Conservation (phyloP, 2,113 vertebrate genomes). For the Malurus melanocephalus region DNA sequence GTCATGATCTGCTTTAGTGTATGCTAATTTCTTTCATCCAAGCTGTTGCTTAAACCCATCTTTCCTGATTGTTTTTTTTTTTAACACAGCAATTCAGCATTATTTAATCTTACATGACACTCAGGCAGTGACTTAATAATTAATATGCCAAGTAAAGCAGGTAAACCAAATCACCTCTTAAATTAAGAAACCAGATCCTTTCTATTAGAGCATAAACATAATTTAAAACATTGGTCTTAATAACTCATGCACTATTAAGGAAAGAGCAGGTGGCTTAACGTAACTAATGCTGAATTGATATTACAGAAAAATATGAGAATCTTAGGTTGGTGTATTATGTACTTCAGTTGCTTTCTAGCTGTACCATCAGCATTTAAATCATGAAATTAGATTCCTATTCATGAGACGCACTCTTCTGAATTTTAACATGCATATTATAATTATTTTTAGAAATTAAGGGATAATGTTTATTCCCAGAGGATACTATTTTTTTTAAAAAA, state of each 20-base stretch:
- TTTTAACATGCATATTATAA: constrained; percentile 40
- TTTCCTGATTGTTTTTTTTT: neutral
- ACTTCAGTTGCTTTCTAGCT: constrained; percentile 44
- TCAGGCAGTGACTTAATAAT: constrained; percentile 42
- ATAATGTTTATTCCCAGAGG: constrained; percentile 7
- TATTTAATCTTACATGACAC: constrained; percentile 40
- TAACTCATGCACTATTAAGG: constrained; percentile 40
- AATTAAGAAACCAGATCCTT: constrained; percentile 55
- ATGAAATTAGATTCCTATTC: constrained; percentile 55
- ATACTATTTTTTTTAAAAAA: neutral
- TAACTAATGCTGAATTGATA: constrained; percentile 35
- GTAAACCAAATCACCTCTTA: constrained; percentile 55
- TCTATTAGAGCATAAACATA: constrained; percentile 53
- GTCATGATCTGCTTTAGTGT: neutral
- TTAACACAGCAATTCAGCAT: constrained; percentile 5
- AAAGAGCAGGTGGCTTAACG: constrained; percentile 25
- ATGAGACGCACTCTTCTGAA: constrained; percentile 30
- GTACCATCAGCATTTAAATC: constrained; percentile 36
- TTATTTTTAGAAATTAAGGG: constrained; percentile 50
- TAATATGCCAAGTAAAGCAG: constrained; percentile 50
- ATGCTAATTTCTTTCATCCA: neutral
- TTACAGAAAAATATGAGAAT: constrained; percentile 36
- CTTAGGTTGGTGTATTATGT: neutral
- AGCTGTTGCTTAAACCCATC: neutral
- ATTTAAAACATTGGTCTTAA: constrained; percentile 54